Base-by-base conservation (phyloP, 2,888 invertebrate species). In the Germaria angustata region DNA sequence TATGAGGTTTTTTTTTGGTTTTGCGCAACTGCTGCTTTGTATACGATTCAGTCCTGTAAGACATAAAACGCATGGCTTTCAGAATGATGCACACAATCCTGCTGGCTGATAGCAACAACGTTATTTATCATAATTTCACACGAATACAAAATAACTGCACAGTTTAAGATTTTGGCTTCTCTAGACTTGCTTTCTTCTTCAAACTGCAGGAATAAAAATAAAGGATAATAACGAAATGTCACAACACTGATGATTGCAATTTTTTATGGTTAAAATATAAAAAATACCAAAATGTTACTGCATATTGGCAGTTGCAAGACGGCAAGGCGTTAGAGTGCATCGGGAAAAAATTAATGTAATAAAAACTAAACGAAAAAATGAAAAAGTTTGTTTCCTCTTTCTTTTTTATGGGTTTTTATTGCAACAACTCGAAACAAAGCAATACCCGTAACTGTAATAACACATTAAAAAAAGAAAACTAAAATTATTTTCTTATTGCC, bases 111-210 rank as follows among this genome's bases (percentile, higher is more conserved):
- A 69, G 28, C 68, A 53, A 36, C 61, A 69, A 68, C 76, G 76
- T 71, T 80, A 84, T 83, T 85, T 84, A 84, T 85, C 85, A 84
- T 84, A 85, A 85, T 85, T 85, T 85, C 80, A 83, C 84, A 85
- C 81, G 84, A 72, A 84, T 84, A 76, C 80, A 76, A 73, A 82
- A 79, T 82, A 82, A 79, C 51, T 75, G 65, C 63, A 69, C 46
- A 51, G 28, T 39, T 28, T 66, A 66, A 55, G 39, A 44, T 57
- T 63, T 71, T 28, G 13, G 32, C 32, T 75, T 34, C 39, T 36
- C 20, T 36, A 57, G 41, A 22, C 36, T 22, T 53, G n/a, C n/a
- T 32, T 20, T 0, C 24, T 24, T 75, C 32, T 46, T 36, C 2
- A n/a, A 59, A 59, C 2, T 34, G 9, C 32, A 59, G 15, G n/a